A percentile compares a stretch with the other conserved stretches of the same genome.
phyloP scores from a whole-genome alignment of 2,888 invertebrate species.

The Zootermopsis nevadensis region DNA sequence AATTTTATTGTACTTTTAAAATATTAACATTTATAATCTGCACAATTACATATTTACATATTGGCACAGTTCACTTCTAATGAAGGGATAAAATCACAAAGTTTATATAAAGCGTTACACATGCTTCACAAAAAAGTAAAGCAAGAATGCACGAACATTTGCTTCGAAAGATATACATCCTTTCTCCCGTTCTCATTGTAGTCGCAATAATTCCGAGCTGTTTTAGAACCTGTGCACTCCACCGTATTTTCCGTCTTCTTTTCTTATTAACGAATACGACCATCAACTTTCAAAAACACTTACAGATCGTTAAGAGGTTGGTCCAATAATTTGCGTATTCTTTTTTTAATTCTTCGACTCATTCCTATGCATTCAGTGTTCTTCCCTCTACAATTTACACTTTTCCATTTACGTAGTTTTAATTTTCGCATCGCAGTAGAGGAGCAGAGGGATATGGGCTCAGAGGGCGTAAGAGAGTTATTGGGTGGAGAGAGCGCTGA shows the following conservation, averaged over 20 bases:
- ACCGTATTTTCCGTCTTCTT: background rate
- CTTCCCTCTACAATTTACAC: slow-evolving; percentile 23
- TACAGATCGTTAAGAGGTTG: background rate
- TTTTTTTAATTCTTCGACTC: background rate
- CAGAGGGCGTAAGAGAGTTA: background rate
- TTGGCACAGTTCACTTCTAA: too few species aligned
- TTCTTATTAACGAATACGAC: background rate
- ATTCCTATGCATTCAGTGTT: slow-evolving; percentile 7
- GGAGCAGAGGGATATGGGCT: background rate
- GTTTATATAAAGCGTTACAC: too few species aligned
- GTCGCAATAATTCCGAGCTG: background rate
- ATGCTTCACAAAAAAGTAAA: too few species aligned
- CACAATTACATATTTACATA: too few species aligned
- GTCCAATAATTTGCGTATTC: slow-evolving; percentile 4
- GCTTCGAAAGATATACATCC: too few species aligned
- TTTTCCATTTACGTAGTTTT: slow-evolving; percentile 37
- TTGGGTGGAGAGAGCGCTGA: background rate
- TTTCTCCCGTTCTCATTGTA: too few species aligned
- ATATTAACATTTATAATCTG: too few species aligned
- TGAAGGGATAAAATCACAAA: too few species aligned
- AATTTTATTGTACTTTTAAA: too few species aligned
- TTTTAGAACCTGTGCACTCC: background rate
- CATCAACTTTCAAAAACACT: background rate
- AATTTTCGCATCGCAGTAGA: slow-evolving; percentile 5
- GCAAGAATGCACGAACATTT: too few species aligned